These are phyloP conservation scores for Chrysina gloriosa DNA, from an alignment of 2,888 invertebrate genomes.

Conservation along the genomic window DNA sequence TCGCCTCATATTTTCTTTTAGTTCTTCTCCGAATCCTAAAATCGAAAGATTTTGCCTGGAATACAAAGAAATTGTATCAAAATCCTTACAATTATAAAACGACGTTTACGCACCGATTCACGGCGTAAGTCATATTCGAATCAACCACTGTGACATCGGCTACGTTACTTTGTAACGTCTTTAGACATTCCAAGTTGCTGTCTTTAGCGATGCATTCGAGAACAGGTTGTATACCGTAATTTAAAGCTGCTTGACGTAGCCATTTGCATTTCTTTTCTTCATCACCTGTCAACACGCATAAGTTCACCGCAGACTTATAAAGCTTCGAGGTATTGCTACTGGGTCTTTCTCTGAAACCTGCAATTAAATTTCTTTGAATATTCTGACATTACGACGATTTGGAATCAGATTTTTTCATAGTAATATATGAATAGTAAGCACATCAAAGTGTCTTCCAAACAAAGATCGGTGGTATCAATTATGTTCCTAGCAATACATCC, in stretches of 20 bases:
- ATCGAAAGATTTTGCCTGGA: conserved; percentile 69
- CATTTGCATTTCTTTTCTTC: conserved; percentile 74
- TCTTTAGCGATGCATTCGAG: conserved; percentile 67
- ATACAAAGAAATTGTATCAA: not conserved
- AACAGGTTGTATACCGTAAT: conserved; percentile 70
- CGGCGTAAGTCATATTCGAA: not conserved
- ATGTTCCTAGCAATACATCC: too few relatives aligned
- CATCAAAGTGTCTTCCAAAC: too few relatives aligned
- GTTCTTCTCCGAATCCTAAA: conserved; percentile 71
- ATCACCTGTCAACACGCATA: conserved; percentile 70
- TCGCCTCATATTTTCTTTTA: conserved; percentile 65
- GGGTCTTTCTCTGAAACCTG: conserved; percentile 18
- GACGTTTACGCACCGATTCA: not conserved
- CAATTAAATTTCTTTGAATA: too few relatives aligned
- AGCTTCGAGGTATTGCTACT: conserved; percentile 47
- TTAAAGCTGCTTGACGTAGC: conserved; percentile 69
- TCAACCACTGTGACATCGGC: conserved; percentile 1
- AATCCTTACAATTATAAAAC: not conserved
- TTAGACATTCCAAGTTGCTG: conserved; percentile 68
- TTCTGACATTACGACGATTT: too few relatives aligned
- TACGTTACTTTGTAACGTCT: conserved; percentile 52
- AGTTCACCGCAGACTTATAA: conserved; percentile 64
- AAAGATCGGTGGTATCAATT: too few relatives aligned
- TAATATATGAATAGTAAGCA: too few relatives aligned
- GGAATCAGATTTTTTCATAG: too few relatives aligned